phyloP scores from a whole-genome alignment of 1,140 invertebrate genomes.

The Hylyphantes graminicola region DNA sequence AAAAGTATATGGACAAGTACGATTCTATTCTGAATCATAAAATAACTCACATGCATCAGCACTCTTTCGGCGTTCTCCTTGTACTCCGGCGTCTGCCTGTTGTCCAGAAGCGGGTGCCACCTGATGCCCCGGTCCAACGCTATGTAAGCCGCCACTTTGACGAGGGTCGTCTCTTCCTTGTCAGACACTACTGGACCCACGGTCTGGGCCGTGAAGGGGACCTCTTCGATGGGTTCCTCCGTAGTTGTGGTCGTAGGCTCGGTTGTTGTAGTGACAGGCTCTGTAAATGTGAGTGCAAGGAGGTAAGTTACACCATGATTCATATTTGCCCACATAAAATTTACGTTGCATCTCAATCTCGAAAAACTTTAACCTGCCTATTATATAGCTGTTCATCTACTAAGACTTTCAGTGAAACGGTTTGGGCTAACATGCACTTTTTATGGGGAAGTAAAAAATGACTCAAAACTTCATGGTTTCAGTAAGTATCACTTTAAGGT shows the following conservation, averaged over 20 bases:
- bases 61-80: conserved; percentile 17
- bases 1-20: neutral
- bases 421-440: too few relatives aligned
- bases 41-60: conserved; percentile 30
- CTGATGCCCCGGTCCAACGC: conserved; percentile 12
- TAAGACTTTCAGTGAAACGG: too few relatives aligned
- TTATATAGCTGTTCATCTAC: too few relatives aligned
- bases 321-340: too few relatives aligned
- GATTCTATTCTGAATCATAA: neutral
- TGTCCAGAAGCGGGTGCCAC: conserved; percentile 30
- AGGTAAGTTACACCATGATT: too few relatives aligned
- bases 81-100: conserved; percentile 41
- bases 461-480: too few relatives aligned
- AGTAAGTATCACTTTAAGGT: too few relatives aligned
- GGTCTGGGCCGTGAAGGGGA: conserved; percentile 40
- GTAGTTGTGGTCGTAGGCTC: conserved; percentile 17
- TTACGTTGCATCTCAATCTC: too few relatives aligned
- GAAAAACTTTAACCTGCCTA: too few relatives aligned
- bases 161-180: conserved; percentile 27
- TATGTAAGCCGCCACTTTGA: conserved; percentile 32
- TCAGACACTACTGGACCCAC: neutral
- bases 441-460: too few relatives aligned
- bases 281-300: conserved; percentile 1
- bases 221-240: conserved; percentile 36
- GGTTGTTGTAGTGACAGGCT: conserved; percentile 9